A percentile compares a stretch with the other conserved stretches of the same genome.
These are phyloP conservation scores for Girardinichthys multiradiatus DNA, from an alignment of 2,113 vertebrate species.

Conservation along the genomic window DNA sequence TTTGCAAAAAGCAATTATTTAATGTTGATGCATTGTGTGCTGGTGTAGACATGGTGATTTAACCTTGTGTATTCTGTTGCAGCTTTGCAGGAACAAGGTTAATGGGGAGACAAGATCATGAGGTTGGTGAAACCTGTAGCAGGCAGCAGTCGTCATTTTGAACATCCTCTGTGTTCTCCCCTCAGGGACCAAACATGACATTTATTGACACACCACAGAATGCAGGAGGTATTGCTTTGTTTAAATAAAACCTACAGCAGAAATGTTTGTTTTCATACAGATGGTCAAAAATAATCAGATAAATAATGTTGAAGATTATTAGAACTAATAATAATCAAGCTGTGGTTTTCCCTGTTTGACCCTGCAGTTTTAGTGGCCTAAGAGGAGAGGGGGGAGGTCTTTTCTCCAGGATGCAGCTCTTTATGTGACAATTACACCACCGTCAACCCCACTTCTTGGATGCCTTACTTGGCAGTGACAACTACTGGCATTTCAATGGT, in stretches of 20 bases:
- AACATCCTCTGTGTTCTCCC: slow-evolving; percentile 19
- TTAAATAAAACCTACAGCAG: slow-evolving; percentile 30
- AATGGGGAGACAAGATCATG: slow-evolving; percentile 1
- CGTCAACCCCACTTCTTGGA: background rate
- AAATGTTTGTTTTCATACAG: slow-evolving; percentile 19
- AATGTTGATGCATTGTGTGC: slow-evolving; percentile 30
- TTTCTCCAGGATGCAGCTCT: slow-evolving; percentile 45
- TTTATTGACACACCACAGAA: slow-evolving; percentile 24
- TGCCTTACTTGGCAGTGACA: slow-evolving; percentile 74
- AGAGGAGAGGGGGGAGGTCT: slow-evolving; percentile 17
- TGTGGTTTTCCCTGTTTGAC: slow-evolving; percentile 39
- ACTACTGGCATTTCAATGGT: slow-evolving; percentile 61
- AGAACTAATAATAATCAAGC: slow-evolving; percentile 35
- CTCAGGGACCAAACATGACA: slow-evolving; percentile 24
- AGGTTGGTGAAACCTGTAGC: slow-evolving; percentile 39
- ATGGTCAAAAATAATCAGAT: slow-evolving; percentile 51
- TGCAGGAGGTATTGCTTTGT: slow-evolving; percentile 25
- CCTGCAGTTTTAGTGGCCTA: slow-evolving; percentile 32
- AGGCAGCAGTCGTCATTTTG: slow-evolving; percentile 37
- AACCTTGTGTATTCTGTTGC: slow-evolving; percentile 9
- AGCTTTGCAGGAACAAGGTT: slow-evolving; percentile 11
- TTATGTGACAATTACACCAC: slow-evolving; percentile 28
- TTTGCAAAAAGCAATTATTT: slow-evolving; percentile 28
- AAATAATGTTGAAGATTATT: slow-evolving; percentile 41
- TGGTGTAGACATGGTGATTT: slow-evolving; percentile 35